Evolutionary conservation across 2,888 invertebrate species (phyloP).

Genomic region (Lasioglossum villosulum): DNA sequence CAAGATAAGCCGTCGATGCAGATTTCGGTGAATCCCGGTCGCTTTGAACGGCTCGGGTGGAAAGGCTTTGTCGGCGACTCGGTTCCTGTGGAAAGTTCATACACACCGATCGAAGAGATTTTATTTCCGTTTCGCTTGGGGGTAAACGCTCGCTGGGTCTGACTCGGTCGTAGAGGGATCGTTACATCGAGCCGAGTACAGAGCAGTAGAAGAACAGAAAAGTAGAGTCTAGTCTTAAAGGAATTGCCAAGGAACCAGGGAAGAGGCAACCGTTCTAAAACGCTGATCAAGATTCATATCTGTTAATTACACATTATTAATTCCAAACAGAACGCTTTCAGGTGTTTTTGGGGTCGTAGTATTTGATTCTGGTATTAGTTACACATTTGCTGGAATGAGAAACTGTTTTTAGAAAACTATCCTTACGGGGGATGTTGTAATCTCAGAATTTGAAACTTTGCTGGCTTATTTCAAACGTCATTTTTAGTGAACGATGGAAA

Average conservation of each 20-base stretch:
- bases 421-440: too few species aligned
- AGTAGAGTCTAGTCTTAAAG: neutral
- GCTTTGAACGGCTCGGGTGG: neutral
- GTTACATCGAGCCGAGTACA: slow-evolving; percentile 47
- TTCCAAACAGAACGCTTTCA: too few species aligned
- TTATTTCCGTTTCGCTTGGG: slow-evolving; percentile 26
- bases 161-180: slow-evolving; percentile 22
- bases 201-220: neutral
- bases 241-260: neutral
- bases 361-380: too few species aligned
- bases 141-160: slow-evolving; percentile 40
- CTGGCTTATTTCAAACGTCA: too few species aligned
- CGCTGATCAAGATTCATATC: neutral
- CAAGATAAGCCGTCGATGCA: neutral
- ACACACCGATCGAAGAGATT: slow-evolving; percentile 44
- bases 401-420: too few species aligned
- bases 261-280: neutral
- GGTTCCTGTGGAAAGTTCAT: slow-evolving; percentile 37
- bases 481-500: neutral
- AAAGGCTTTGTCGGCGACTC: neutral
- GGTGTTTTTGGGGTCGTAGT: too few species aligned
- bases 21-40: neutral
- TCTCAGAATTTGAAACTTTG: too few species aligned
- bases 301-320: neutral
- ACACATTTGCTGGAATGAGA: too few species aligned